phyloP scores from a whole-genome alignment of 2,888 invertebrate genomes.

The Hipparchia sbordonii region DNA sequence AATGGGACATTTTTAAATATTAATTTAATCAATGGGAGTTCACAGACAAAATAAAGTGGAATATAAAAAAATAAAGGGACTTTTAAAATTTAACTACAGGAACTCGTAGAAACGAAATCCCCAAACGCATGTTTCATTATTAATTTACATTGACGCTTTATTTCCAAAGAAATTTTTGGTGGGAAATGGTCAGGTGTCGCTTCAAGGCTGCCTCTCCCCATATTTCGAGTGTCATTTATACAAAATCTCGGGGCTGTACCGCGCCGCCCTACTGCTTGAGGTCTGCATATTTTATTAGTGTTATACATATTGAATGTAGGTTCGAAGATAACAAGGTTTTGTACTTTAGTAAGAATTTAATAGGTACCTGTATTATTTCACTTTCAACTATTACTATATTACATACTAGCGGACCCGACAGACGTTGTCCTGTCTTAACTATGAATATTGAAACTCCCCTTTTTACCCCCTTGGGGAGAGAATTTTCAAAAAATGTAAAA shows the following conservation, averaged over 20 bases:
- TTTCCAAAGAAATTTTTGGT: constrained; percentile 13
- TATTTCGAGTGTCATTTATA: constrained; percentile 12
- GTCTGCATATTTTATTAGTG: constrained; percentile 15
- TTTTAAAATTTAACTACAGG: constrained; percentile 2
- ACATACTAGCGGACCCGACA: too few species aligned
- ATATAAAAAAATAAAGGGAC: background rate
- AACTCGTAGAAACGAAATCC: background rate
- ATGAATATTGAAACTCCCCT: too few species aligned
- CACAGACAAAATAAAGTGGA: background rate
- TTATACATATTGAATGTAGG: constrained; percentile 9
- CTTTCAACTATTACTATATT: too few species aligned
- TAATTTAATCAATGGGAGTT: background rate
- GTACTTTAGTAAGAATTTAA: constrained; percentile 7
- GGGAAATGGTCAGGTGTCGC: constrained; percentile 16
- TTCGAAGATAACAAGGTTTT: background rate
- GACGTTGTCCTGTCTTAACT: too few species aligned
- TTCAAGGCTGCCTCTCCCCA: constrained; percentile 15
- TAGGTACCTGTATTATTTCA: background rate
- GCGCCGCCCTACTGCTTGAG: constrained; percentile 10
- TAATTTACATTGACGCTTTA: constrained; percentile 13
- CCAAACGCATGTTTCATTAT: constrained; percentile 13
- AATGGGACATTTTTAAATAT: background rate
- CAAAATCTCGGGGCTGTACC: constrained; percentile 3
- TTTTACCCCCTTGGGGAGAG: too few species aligned
- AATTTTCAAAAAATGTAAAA: too few species aligned